phyloP scores from a whole-genome alignment of 2,888 invertebrate species.

The Endotricha flammealis region DNA sequence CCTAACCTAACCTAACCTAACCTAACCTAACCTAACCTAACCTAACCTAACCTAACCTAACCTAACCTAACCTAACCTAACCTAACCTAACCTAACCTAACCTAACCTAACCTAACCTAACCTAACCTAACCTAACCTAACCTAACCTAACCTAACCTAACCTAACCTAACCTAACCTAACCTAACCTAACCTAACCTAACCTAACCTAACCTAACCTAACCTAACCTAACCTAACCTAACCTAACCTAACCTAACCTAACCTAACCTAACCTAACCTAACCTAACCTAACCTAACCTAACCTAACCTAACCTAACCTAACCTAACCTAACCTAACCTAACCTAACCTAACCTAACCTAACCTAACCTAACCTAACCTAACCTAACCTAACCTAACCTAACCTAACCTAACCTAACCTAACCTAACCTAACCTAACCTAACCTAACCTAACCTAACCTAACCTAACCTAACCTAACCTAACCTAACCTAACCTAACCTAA shows the following conservation, averaged over 20 bases:
- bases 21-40: constrained; percentile 15
- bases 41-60: constrained; percentile 13
- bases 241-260: constrained; percentile 23
- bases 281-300: constrained; percentile 24
- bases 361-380: constrained; percentile 17
- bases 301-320: constrained; percentile 21
- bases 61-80: constrained; percentile 14
- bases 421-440: constrained; percentile 15
- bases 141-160: constrained; percentile 24
- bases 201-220: constrained; percentile 22
- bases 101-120: constrained; percentile 17
- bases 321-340: constrained; percentile 19
- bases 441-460: constrained; percentile 18
- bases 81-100: constrained; percentile 16
- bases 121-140: constrained; percentile 20
- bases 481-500: constrained; percentile 23
- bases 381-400: constrained; percentile 15
- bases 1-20: constrained; percentile 12
- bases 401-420: constrained; percentile 14
- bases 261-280: constrained; percentile 22
- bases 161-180: constrained; percentile 22
- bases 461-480: constrained; percentile 21
- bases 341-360: constrained; percentile 17
- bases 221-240: constrained; percentile 22
- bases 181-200: constrained; percentile 19